phyloP scores from a whole-genome alignment of 1,140 invertebrate species.

The Musca domestica region DNA sequence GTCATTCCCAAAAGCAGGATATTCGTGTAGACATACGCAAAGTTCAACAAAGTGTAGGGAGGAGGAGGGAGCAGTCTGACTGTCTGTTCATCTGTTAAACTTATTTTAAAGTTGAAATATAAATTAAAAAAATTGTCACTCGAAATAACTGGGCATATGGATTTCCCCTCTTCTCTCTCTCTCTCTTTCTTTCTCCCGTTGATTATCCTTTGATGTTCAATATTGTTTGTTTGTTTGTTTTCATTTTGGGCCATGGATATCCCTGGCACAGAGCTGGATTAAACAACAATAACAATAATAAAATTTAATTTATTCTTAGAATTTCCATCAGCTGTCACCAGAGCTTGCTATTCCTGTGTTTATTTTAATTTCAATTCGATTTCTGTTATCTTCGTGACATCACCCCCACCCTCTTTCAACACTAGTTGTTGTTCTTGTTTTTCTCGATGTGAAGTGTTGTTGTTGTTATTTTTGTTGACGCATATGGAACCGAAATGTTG shows the following conservation, averaged over 20 bases:
- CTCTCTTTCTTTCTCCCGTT: too few species aligned
- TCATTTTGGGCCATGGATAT: neutral
- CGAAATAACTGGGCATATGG: too few species aligned
- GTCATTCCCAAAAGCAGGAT: neutral
- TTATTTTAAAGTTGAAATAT: neutral
- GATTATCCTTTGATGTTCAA: too few species aligned
- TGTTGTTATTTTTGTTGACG: neutral
- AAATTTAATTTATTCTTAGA: slow-evolving; percentile 19
- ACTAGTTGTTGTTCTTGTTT: neutral
- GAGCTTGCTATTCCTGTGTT: neutral
- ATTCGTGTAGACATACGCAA: too few species aligned
- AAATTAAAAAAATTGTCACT: slow-evolving; percentile 15
- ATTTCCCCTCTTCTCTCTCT: too few species aligned
- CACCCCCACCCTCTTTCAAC: neutral
- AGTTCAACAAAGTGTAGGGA: too few species aligned
- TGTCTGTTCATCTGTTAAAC: too few species aligned
- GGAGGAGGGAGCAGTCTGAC: too few species aligned
- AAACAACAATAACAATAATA: too few species aligned
- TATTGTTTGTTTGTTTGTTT: slow-evolving; percentile 1
- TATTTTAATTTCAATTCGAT: slow-evolving; percentile 2
- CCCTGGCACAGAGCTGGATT: too few species aligned
- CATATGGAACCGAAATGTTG: too few species aligned
- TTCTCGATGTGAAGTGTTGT: neutral
- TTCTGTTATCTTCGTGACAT: neutral
- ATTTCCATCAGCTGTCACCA: slow-evolving; percentile 16